These are phyloP conservation scores for Sinopyrophorus schimmeli DNA, from an alignment of 2,888 invertebrate genomes.

Conservation along the genomic window DNA sequence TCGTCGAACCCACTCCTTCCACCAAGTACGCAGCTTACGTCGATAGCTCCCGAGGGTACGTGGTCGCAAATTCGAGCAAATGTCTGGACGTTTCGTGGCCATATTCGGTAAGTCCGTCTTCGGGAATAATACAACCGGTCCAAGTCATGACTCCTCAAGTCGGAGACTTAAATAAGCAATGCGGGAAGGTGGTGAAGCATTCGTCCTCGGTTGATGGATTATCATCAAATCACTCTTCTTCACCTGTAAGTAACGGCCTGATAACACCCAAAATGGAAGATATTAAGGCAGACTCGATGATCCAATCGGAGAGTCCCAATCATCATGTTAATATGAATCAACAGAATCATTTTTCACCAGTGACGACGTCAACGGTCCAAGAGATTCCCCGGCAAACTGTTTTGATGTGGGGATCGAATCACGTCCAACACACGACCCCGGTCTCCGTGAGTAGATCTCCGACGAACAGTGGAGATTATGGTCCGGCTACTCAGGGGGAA, in stretches of 20 bases:
- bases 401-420: conserved; percentile 82
- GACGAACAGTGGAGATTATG: conserved; percentile 38
- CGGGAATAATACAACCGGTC: conserved; percentile 56
- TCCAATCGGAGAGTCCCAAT: conserved; percentile 42
- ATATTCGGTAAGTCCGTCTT: conserved; percentile 57
- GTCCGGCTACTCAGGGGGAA: conserved; percentile 38
- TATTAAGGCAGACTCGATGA: conserved; percentile 57
- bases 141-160: conserved; percentile 52
- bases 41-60: conserved; percentile 60
- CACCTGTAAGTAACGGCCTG: conserved; percentile 63
- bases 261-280: conserved; percentile 66
- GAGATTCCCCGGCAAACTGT: conserved; percentile 83
- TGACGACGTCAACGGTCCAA: conserved; percentile 40
- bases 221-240: conserved; percentile 63
- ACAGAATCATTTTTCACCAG: conserved; percentile 51
- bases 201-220: conserved; percentile 58
- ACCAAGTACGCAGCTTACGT: conserved; percentile 63
- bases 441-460: conserved; percentile 46
- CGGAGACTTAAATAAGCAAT: conserved; percentile 44
- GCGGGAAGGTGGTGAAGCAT: conserved; percentile 48
- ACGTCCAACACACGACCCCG: conserved; percentile 42
- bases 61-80: conserved; percentile 56
- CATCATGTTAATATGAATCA: conserved; percentile 40
- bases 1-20: conserved; percentile 63
- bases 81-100: conserved; percentile 58